Evolutionary conservation across 2,113 vertebrate genomes (phyloP).

Genomic region (Nestor notabilis): DNA sequence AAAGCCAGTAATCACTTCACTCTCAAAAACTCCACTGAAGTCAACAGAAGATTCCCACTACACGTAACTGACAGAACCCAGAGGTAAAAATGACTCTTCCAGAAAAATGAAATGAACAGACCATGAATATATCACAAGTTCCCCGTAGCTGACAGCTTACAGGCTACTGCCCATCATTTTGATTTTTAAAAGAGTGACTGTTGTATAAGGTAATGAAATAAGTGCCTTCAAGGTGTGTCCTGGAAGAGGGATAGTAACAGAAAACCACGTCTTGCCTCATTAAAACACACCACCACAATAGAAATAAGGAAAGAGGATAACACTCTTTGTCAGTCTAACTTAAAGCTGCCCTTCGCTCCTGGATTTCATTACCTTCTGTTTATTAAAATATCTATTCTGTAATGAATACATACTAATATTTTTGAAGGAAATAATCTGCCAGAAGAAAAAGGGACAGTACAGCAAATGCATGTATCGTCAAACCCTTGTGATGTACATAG

Average conservation of each 20-base stretch:
- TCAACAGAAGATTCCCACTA: slow-evolving; percentile 5
- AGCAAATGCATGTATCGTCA: neutral
- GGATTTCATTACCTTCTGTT: neutral
- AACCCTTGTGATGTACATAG: neutral
- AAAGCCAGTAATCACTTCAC: neutral
- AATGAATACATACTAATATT: neutral
- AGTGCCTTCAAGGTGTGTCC: neutral
- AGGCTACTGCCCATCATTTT: slow-evolving; percentile 1
- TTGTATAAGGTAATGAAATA: slow-evolving; percentile 19
- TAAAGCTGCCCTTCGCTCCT: neutral
- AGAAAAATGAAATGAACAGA: neutral
- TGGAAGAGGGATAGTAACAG: neutral
- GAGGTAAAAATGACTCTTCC: slow-evolving; percentile 20
- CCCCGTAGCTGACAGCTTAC: neutral
- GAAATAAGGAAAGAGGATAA: neutral
- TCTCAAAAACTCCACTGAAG: neutral
- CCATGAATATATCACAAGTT: neutral
- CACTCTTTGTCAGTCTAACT: neutral
- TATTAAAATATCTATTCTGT: neutral
- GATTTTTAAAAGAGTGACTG: neutral
- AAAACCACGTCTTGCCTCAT: neutral
- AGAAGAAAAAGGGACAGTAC: neutral
- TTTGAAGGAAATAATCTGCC: neutral
- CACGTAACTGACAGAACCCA: slow-evolving; percentile 15
- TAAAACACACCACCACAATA: neutral